Evolutionary conservation across 2,797 vertebrate species (phyloP).

Genomic region (Denticeps clupeoides): DNA sequence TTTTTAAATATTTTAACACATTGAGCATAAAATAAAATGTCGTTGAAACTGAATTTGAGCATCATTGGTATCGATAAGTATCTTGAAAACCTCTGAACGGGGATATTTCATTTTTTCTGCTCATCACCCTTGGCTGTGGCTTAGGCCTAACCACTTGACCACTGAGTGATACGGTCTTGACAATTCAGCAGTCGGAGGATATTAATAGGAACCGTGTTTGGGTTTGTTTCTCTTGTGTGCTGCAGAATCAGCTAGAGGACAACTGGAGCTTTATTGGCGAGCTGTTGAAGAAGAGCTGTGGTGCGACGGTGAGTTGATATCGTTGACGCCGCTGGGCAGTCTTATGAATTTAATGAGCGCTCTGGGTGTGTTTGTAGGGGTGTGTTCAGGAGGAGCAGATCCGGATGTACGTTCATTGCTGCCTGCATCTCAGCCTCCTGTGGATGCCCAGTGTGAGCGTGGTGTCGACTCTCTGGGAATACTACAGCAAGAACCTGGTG

Average conservation of each 20-base stretch:
- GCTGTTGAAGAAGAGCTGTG: conserved; percentile 72
- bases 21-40: no score
- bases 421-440: conserved; percentile 71
- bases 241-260: conserved; percentile 68
- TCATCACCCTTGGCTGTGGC: no score
- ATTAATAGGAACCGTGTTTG: background rate
- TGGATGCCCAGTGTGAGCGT: conserved; percentile 74
- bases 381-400: conserved; percentile 75
- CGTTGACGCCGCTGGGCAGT: no score
- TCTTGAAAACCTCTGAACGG: no score
- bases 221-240: conserved; percentile 6
- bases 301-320: conserved; percentile 70
- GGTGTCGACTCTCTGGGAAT: conserved; percentile 83
- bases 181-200: no score
- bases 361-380: background rate
- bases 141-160: no score
- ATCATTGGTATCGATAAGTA: no score
- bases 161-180: no score
- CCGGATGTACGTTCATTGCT: conserved; percentile 86
- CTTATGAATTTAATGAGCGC: no score
- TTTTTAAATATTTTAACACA: no score
- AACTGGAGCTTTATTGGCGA: conserved; percentile 84
- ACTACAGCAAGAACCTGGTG: conserved; percentile 89
- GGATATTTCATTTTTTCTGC: no score
- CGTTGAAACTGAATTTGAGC: no score